These are phyloP conservation scores for Lasioglossum zephyrum DNA, from an alignment of 2,888 invertebrate genomes.

Conservation along the genomic window DNA sequence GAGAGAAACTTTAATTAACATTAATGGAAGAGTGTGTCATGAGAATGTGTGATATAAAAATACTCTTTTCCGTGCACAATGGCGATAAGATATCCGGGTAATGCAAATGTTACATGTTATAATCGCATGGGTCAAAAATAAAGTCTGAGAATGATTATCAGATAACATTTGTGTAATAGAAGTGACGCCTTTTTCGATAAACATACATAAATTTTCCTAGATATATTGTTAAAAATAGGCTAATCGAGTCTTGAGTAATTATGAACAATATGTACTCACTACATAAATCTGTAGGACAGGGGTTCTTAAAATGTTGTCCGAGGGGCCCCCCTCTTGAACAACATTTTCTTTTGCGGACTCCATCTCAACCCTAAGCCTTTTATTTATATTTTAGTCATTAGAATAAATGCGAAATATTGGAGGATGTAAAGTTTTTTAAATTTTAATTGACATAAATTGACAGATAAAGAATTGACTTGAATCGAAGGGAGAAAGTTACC, in stretches of 20 bases:
- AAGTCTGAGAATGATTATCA: constrained; percentile 11
- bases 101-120: background rate
- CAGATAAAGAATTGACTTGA: too few relatives aligned
- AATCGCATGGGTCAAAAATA: background rate
- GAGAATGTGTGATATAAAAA: background rate
- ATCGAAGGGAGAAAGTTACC: too few relatives aligned
- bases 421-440: too few relatives aligned
- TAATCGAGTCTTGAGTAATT: background rate
- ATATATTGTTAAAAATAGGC: background rate
- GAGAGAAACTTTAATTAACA: background rate
- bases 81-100: constrained; percentile 22
- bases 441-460: too few relatives aligned
- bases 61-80: background rate
- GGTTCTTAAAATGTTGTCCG: too few relatives aligned
- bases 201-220: background rate
- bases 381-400: too few relatives aligned
- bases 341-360: too few relatives aligned
- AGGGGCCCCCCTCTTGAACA: too few relatives aligned
- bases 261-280: background rate
- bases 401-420: too few relatives aligned
- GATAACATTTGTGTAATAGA: background rate
- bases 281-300: too few relatives aligned
- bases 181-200: background rate
- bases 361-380: too few relatives aligned
- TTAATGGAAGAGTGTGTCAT: constrained; percentile 16